phyloP scores from a whole-genome alignment of 2,888 invertebrate genomes.

The Rhimphoctona megacephalus region DNA sequence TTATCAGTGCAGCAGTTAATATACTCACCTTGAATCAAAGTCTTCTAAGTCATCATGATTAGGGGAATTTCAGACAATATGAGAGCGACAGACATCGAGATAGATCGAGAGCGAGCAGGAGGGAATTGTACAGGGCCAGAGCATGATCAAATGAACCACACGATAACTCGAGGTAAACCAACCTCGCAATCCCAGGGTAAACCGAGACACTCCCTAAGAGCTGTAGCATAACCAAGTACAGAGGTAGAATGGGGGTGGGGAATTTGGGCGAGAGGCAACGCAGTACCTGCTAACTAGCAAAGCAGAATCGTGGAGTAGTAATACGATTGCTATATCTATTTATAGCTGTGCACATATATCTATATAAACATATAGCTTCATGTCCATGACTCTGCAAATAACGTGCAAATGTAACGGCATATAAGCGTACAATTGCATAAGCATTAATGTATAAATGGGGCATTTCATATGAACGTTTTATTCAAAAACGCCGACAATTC shows the following conservation, averaged over 20 bases:
- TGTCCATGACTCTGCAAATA: neutral
- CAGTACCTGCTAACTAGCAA: constrained; percentile 40
- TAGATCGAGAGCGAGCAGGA: neutral
- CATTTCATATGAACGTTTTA: neutral
- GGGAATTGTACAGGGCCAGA: neutral
- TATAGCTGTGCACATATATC: neutral
- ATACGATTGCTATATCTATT: constrained; percentile 16
- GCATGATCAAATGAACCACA: constrained; percentile 75
- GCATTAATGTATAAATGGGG: neutral
- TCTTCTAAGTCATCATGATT: neutral
- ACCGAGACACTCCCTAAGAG: constrained; percentile 69
- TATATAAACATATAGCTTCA: neutral
- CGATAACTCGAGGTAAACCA: constrained; percentile 77
- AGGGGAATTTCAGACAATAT: neutral
- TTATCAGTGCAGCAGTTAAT: neutral
- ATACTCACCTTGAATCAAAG: neutral
- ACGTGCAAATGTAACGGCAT: neutral
- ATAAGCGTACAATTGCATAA: neutral
- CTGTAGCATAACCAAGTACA: constrained; percentile 49
- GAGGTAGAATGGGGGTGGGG: constrained; percentile 13
- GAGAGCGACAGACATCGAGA: neutral
- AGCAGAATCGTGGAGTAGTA: constrained; percentile 14
- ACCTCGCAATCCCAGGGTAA: constrained; percentile 75
- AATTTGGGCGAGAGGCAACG: constrained; percentile 38
- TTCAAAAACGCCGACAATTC: neutral